Base-by-base conservation (phyloP, 2,888 invertebrate genomes). In the Deilephila porcellus region DNA sequence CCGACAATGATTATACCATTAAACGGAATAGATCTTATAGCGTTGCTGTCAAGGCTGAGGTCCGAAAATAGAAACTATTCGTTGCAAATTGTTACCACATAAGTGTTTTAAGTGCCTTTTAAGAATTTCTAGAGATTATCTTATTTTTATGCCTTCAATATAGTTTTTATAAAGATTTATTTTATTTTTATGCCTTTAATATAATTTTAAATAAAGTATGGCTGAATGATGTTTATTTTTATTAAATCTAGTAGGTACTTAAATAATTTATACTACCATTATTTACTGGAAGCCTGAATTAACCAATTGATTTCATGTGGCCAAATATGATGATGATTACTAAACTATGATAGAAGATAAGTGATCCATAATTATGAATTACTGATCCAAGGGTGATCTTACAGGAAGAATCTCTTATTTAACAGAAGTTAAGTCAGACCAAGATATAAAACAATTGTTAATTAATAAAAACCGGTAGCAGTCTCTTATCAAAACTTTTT, bases 41-140 rank as follows among this genome's bases (percentile, higher is more conserved):
- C 74, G 45, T 73, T 83, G 59, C 45, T 85, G 25, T 74, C 82
- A 3, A 80, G 80, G 73, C 73, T 82, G 53, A 81, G 74, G 71
- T 72, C 80, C 8, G 85, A 84, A 74, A 84, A 85, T 37, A 81
- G 75, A 52, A 86, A 82, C 72, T 84, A 83, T 76, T 79, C 83
- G 0, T 71, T 86, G 0, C 83, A 85, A 73, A 77, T 84, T 70
- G 56, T 82, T 34, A 80, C 77, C 73, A 74, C 77, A 20, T 79
- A 72, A 79, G 56, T 19, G n/a, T 56, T 56, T 56, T 56, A 52
- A 6, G 4, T 17, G 4, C 3, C 32, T 32, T 3, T 32, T 32
- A 56, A 56, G 56, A 19, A 56, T 56, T 56, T 56, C n/a, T 56
- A 56, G 56, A 56, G 3, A n/a, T n/a, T n/a, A 56, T 56, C n/a